Percentiles rank a stretch among this genome's conserved stretches.
Evolutionary conservation across 2,113 vertebrate genomes (phyloP).

Genomic region (Festucalex cinctus): DNA sequence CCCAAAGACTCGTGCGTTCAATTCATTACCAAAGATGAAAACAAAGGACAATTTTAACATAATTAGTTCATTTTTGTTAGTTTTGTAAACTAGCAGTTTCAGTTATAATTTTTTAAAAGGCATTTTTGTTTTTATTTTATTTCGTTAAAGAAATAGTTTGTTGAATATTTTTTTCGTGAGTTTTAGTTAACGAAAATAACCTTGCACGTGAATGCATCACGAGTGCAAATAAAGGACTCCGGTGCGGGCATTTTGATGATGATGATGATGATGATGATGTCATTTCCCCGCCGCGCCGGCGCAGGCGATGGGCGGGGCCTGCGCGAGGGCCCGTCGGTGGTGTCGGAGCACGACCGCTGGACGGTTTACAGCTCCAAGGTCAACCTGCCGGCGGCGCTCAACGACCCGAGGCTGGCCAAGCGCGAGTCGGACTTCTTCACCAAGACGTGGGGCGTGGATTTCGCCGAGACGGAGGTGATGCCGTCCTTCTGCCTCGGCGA

Average conservation of each 20-base stretch:
- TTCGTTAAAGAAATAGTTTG: too few species aligned
- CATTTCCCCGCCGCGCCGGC: conserved; percentile 32
- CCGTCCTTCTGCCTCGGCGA: conserved; percentile 92
- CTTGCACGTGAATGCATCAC: neutral
- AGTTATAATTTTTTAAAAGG: too few species aligned
- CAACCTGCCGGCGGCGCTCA: conserved; percentile 95
- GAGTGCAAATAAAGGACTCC: neutral
- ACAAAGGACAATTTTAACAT: too few species aligned
- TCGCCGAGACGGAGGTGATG: conserved; percentile 89
- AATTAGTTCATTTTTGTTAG: too few species aligned
- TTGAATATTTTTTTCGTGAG: too few species aligned
- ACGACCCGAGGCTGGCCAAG: conserved; percentile 95
- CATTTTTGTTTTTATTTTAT: too few species aligned
- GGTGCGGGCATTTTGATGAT: neutral
- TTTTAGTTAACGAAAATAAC: too few species aligned
- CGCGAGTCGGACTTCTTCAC: conserved; percentile 99
- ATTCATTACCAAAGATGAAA: too few species aligned
- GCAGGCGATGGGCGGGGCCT: conserved; percentile 79
- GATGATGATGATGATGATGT: neutral
- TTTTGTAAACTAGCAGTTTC: too few species aligned
- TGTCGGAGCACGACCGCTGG: conserved; percentile 92
- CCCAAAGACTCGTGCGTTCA: too few species aligned
- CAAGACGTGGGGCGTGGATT: conserved; percentile 97
- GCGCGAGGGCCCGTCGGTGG: conserved; percentile 86
- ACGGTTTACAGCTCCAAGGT: conserved; percentile 98